Evolutionary conservation across 2,888 invertebrate species (phyloP).

Genomic region (Phasia obesa): DNA sequence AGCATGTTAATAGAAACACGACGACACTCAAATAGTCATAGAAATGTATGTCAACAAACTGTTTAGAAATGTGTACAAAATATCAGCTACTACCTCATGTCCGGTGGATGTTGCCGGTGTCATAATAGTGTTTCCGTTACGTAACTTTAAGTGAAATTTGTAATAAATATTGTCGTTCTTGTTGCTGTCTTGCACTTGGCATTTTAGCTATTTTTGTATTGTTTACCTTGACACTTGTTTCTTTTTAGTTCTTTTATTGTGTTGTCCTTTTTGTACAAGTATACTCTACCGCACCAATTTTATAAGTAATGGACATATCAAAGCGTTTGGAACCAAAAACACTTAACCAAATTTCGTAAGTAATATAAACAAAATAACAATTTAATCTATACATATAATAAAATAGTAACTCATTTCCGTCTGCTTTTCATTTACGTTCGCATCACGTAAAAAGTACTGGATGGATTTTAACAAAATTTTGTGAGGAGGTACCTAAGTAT

Average conservation of each 20-base stretch:
- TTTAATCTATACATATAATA: no score
- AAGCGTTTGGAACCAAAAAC: no score
- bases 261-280: conserved; percentile 26
- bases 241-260: conserved; percentile 19
- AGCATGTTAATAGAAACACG: neutral
- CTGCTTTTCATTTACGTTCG: no score
- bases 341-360: no score
- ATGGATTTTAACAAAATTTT: no score
- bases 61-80: conserved; percentile 3
- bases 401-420: no score
- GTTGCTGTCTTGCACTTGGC: neutral
- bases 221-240: neutral
- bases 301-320: no score
- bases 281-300: no score
- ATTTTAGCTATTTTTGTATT: neutral
- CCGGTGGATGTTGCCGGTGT: conserved; percentile 55
- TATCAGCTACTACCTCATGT: conserved; percentile 24
- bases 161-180: conserved; percentile 9
- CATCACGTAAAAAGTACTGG: no score
- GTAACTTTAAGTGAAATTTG: conserved; percentile 44
- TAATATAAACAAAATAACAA: no score
- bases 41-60: neutral
- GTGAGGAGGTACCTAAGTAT: no score
- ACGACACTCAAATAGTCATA: neutral
- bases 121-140: conserved; percentile 65